Base-by-base conservation (phyloP, 2,888 invertebrate genomes). In the Morpho helenor region DNA sequence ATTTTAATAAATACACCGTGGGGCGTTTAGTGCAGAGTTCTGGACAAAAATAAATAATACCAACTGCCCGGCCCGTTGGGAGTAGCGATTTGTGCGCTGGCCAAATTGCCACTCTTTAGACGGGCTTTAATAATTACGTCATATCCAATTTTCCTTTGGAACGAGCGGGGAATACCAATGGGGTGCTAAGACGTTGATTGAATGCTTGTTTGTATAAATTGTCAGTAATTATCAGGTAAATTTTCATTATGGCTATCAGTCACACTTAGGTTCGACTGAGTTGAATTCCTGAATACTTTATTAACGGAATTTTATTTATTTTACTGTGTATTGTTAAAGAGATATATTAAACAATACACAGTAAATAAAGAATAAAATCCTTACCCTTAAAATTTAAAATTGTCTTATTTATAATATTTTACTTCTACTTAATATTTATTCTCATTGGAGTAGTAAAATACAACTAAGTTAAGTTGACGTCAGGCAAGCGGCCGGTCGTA, bases 91-190 rank as follows among this genome's bases (percentile, higher is more conserved):
- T 83, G 83, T 77, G 69, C 80, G 76, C 76, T 68, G 73, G 78
- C 86, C 82, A 84, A 87, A 87, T 86, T 86, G 85, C 79, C 77
- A 79, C 82, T 86, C 87, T 85, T 86, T 86, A 86, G 82, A 68
- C 73, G 75, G 79, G 79, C 82, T 86, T 80, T 82, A 79, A 86
- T 87, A 87, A 87, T 87, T 87, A 86, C 85, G 84, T 80, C 87
- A 86, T 85, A 85, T 83, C 82, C 87, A 87, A 87, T 87, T 87
- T 86, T 82, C 84, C 72, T 79, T 77, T 70, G 70, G 69, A 76
- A 79, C 81, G 80, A 69, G 66, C 56, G 56, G 65, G 72, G 87
- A 87, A 87, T 88, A 87, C 70, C 73, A 82, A 87, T 81, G 57
- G 64, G 68, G 63, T 60, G 62, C 50, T 45, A 70, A 67, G 71